phyloP scores from a whole-genome alignment of 2,888 invertebrate species.

The Tyria jacobaeae region DNA sequence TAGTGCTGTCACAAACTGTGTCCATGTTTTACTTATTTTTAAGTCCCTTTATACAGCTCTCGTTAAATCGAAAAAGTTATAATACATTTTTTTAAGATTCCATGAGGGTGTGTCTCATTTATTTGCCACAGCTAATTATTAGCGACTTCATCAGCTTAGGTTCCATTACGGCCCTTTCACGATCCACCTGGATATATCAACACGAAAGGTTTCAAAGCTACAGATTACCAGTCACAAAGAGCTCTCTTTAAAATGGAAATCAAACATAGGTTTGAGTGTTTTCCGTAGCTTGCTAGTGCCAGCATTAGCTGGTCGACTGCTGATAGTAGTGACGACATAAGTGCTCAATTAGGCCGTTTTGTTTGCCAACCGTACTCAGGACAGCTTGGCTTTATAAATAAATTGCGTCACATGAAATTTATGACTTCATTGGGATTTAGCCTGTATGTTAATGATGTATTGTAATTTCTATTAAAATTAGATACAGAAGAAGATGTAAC shows the following conservation, averaged over 20 bases:
- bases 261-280: slow-evolving; percentile 11
- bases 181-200: slow-evolving; percentile 48
- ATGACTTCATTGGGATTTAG: slow-evolving; percentile 24
- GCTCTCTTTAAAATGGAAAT: slow-evolving; percentile 21
- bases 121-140: slow-evolving; percentile 3
- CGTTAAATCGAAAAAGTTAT: slow-evolving; percentile 8
- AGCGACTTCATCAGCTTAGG: slow-evolving; percentile 14
- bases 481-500: background rate
- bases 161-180: slow-evolving; percentile 28
- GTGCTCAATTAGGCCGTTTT: slow-evolving; percentile 62
- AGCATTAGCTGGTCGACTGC: slow-evolving; percentile 25
- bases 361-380: slow-evolving; percentile 50
- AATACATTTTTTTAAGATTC: background rate
- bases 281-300: slow-evolving; percentile 20
- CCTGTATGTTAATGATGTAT: slow-evolving; percentile 12
- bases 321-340: slow-evolving; percentile 55
- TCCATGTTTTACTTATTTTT: slow-evolving; percentile 66
- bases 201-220: slow-evolving; percentile 47
- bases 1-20: slow-evolving; percentile 74
- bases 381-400: slow-evolving; percentile 48
- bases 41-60: slow-evolving; percentile 17
- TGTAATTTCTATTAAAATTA: background rate
- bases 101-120: too few relatives aligned
- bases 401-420: slow-evolving; percentile 28
- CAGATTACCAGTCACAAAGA: slow-evolving; percentile 28